Base-by-base conservation (phyloP, 2,113 vertebrate genomes). In the Silurus glanis region DNA sequence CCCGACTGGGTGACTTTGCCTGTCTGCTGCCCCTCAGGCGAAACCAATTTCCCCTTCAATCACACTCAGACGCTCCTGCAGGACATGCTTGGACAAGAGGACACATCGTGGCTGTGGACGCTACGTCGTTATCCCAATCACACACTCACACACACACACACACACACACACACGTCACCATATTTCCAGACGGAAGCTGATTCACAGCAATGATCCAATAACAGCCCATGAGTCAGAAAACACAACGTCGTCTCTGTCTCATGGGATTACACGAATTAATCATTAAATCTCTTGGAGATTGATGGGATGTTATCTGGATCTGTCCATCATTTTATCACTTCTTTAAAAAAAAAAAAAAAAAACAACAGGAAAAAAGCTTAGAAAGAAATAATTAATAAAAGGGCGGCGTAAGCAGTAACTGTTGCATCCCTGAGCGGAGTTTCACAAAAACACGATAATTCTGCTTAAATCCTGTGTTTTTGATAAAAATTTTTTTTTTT, bases 21-120 rank as follows among this genome's bases (percentile, higher is more conserved):
- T 56, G 85, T 81, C 78, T 71, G 66, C 16, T 37, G 37, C 37
- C 78, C 78, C 78, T 80, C 62, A 12, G 78, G 85, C 64, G 25
- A 69, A 80, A 64, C 45, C 59, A 58, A 25, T 51, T 56, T 59
- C 17, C 78, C 28, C 76, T 21, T 59, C 78, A 80, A 19, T 61
- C 28, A 80, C 17, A 4, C 25, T 23, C 13, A 59, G 56, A 58
- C 16, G 25, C 17, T 61, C 28, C 55, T 45, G 56, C 28, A 61
- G 78, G 56, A 61, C 56, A 5, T 59, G 78, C 56, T 80, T 45
- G 25, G 25, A 64, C 45, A n/a, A 83, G 28, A 61, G 74, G 49
- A 53, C 78, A 80, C 25, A 80, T 23, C 78, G 59, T 6, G 78
- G 59, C 28, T 56, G 45, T 80, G 78, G 37, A 80, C 9, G 19